phyloP scores from a whole-genome alignment of 2,888 invertebrate genomes.

The Sarcophaga variegata region DNA sequence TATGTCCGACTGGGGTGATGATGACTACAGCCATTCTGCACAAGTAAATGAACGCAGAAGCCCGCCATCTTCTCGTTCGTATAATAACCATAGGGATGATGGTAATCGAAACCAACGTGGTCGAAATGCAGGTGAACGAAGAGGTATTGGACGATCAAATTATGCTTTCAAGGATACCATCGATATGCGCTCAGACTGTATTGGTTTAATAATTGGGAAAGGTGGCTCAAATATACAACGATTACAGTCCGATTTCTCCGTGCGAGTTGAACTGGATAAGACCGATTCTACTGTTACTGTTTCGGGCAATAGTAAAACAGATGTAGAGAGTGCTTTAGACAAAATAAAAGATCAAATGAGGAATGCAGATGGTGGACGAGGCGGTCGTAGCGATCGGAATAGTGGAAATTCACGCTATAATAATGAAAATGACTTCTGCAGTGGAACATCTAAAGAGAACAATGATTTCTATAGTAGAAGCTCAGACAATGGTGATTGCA shows the following conservation, averaged over 20 bases:
- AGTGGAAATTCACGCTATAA: slow-evolving; percentile 11
- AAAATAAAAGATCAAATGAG: slow-evolving; percentile 72
- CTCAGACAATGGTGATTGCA: slow-evolving; percentile 1
- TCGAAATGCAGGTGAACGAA: slow-evolving; percentile 37
- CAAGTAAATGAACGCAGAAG: neutral
- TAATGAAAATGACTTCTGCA: neutral
- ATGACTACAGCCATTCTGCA: slow-evolving; percentile 27
- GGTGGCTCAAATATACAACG: slow-evolving; percentile 94
- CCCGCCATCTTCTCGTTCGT: neutral
- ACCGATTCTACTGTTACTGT: slow-evolving; percentile 71
- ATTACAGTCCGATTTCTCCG: slow-evolving; percentile 81
- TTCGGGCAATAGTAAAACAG: slow-evolving; percentile 69
- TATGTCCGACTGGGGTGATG: slow-evolving; percentile 71
- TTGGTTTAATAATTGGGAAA: slow-evolving; percentile 85
- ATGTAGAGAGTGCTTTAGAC: slow-evolving; percentile 73
- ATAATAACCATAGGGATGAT: slow-evolving; percentile 5
- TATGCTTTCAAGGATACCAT: slow-evolving; percentile 57
- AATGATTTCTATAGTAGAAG: slow-evolving; percentile 25
- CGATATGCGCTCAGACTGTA: slow-evolving; percentile 68
- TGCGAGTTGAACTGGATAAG: slow-evolving; percentile 86
- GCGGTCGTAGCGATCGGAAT: slow-evolving; percentile 20
- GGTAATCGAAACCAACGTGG: slow-evolving; percentile 13
- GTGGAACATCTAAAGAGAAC: neutral
- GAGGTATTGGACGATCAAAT: slow-evolving; percentile 28
- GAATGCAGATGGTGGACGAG: slow-evolving; percentile 49